Evolutionary conservation across 2,888 invertebrate genomes (phyloP).

Genomic region (Trichacis sp.): DNA sequence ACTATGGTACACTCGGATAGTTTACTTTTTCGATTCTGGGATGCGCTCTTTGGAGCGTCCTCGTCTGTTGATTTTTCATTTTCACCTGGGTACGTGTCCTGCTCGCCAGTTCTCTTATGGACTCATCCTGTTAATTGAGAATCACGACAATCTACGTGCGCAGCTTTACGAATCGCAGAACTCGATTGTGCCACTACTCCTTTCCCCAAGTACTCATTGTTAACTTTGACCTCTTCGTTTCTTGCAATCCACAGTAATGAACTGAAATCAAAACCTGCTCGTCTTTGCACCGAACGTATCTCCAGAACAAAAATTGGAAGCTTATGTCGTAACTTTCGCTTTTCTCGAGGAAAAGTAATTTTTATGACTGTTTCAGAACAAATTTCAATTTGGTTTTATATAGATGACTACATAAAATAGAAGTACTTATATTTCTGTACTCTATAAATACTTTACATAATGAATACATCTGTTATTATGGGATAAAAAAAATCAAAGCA

Average conservation of each 20-base stretch:
- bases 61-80: conserved; percentile 50
- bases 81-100: conserved; percentile 37
- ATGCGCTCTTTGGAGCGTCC: conserved; percentile 30
- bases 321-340: conserved; percentile 17
- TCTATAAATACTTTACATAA: no score
- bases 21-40: conserved; percentile 33
- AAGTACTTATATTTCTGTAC: no score
- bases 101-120: conserved; percentile 28
- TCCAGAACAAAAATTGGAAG: conserved; percentile 2
- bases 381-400: no score
- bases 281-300: conserved; percentile 10
- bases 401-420: no score
- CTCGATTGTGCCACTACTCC: conserved; percentile 44
- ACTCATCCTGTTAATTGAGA: conserved; percentile 55
- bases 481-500: no score
- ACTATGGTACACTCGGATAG: conserved; percentile 17
- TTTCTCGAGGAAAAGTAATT: not conserved
- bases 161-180: conserved; percentile 47
- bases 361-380: no score
- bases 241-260: conserved; percentile 25
- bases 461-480: no score
- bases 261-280: conserved; percentile 19
- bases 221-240: conserved; percentile 26
- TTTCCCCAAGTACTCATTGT: conserved; percentile 31
- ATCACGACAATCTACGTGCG: conserved; percentile 59